phyloP scores from a whole-genome alignment of 2,113 vertebrate genomes.

The Myotis brandtii region DNA sequence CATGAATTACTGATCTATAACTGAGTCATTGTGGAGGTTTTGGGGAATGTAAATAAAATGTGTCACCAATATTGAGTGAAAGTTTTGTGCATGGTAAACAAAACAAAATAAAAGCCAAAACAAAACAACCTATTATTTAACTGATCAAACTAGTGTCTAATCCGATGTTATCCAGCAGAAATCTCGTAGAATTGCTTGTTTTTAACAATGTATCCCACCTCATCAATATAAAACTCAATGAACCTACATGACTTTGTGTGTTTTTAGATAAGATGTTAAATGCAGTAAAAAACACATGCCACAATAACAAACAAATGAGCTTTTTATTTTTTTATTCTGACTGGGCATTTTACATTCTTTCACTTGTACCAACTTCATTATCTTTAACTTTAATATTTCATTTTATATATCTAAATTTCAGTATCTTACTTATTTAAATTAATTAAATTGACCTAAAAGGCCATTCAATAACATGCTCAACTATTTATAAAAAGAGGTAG shows the following conservation, averaged over 20 bases:
- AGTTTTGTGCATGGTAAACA: slow-evolving; percentile 68
- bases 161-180: not conserved
- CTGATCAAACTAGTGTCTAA: not conserved
- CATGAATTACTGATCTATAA: slow-evolving; percentile 85
- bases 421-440: not conserved
- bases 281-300: not conserved
- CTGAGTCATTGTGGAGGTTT: slow-evolving; percentile 75
- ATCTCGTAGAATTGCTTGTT: not conserved
- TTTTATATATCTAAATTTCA: slow-evolving; percentile 38
- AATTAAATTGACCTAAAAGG: slow-evolving; percentile 15
- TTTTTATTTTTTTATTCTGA: not conserved
- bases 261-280: not conserved
- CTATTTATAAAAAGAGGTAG: slow-evolving; percentile 1
- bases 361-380: not conserved
- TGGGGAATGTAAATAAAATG: slow-evolving; percentile 79
- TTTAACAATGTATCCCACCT: not conserved
- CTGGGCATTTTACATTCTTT: not conserved
- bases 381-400: slow-evolving; percentile 14
- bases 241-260: not conserved
- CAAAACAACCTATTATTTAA: not conserved
- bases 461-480: not conserved
- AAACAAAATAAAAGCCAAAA: not conserved
- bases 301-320: not conserved
- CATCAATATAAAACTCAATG: not conserved
- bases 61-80: slow-evolving; percentile 81